Conservation (phyloP, 1,140 invertebrate species). For the Drosophila oshimai region DNA sequence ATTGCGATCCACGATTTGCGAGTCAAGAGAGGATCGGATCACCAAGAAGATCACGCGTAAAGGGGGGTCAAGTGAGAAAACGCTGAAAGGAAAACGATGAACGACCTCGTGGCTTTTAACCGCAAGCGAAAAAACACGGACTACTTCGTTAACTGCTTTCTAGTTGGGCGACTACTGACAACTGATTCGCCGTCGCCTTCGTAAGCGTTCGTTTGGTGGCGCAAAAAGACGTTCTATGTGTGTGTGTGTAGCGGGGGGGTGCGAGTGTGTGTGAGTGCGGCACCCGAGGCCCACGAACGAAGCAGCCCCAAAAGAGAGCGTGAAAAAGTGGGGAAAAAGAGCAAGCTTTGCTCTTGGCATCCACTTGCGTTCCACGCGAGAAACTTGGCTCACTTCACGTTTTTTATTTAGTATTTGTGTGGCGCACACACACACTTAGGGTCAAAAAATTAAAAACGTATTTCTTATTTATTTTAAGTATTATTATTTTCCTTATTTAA, state of each 20-base stretch:
- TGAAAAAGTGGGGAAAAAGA: neutral
- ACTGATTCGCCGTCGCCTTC: slow-evolving; percentile 70
- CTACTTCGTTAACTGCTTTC: slow-evolving; percentile 79
- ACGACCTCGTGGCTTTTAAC: slow-evolving; percentile 83
- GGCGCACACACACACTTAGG: slow-evolving; percentile 6
- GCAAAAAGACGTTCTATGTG: slow-evolving; percentile 36
- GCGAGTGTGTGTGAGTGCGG: slow-evolving; percentile 2
- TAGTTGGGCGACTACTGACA: slow-evolving; percentile 82
- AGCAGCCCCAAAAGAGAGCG: slow-evolving; percentile 18
- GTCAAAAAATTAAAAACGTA: slow-evolving; percentile 7
- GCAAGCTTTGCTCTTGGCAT: slow-evolving; percentile 11
- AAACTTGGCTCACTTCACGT: slow-evolving; percentile 29
- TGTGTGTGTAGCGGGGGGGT: slow-evolving; percentile 10
- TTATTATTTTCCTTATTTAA: neutral
- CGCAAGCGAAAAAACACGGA: slow-evolving; percentile 77
- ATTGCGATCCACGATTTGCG: neutral
- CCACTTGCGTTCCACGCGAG: slow-evolving; percentile 21
- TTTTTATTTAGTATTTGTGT: neutral
- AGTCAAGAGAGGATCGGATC: neutral
- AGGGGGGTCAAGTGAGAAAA: no score
- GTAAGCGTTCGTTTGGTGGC: slow-evolving; percentile 35
- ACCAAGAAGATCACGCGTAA: no score
- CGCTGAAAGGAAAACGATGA: slow-evolving; percentile 58
- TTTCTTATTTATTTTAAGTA: slow-evolving; percentile 4
- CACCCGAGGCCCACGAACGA: no score